Percentiles rank a stretch among this genome's conserved stretches.
Conservation (phyloP, 2,113 vertebrate genomes). For the Planiliza haematocheilus region DNA sequence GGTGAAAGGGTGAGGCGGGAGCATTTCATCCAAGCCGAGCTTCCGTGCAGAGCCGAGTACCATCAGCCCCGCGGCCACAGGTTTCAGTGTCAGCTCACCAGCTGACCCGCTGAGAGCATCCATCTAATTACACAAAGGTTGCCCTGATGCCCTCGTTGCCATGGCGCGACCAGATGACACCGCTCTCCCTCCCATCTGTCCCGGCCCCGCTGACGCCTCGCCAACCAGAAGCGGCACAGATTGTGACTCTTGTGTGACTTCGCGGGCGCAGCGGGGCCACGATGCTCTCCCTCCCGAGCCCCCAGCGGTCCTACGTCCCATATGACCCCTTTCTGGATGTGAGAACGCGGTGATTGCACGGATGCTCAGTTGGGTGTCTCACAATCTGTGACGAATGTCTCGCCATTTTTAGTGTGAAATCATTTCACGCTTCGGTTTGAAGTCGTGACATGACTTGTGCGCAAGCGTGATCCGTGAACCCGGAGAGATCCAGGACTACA, state of each 20-base stretch:
- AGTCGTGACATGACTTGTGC: background rate
- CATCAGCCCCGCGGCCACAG: conserved; percentile 38
- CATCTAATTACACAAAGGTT: conserved; percentile 64
- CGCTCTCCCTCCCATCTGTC: conserved; percentile 70
- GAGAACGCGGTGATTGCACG: conserved; percentile 30
- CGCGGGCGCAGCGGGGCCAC: conserved; percentile 65
- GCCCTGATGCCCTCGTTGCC: conserved; percentile 48
- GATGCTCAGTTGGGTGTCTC: conserved; percentile 72
- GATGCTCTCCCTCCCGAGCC: conserved; percentile 30
- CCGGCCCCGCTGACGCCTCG: conserved; percentile 21
- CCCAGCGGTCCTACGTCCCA: conserved; percentile 56
- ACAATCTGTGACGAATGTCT: conserved; percentile 58
- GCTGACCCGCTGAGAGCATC: conserved; percentile 37
- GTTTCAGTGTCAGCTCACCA: conserved; percentile 46
- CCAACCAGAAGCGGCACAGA: conserved; percentile 74
- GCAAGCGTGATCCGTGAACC: background rate
- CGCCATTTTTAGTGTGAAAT: conserved; percentile 27
- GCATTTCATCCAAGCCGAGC: conserved; percentile 13
- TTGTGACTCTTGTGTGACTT: conserved; percentile 77
- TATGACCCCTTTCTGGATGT: conserved; percentile 56
- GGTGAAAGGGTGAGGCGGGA: too few species aligned
- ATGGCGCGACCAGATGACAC: conserved; percentile 64
- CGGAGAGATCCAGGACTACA: background rate
- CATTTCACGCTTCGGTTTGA: background rate
- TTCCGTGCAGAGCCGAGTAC: conserved; percentile 7